Percentiles rank a stretch among this genome's conserved stretches.
These are phyloP conservation scores for Gymnorhina tibicen DNA, from an alignment of 2,113 vertebrate species.

Conservation along the genomic window DNA sequence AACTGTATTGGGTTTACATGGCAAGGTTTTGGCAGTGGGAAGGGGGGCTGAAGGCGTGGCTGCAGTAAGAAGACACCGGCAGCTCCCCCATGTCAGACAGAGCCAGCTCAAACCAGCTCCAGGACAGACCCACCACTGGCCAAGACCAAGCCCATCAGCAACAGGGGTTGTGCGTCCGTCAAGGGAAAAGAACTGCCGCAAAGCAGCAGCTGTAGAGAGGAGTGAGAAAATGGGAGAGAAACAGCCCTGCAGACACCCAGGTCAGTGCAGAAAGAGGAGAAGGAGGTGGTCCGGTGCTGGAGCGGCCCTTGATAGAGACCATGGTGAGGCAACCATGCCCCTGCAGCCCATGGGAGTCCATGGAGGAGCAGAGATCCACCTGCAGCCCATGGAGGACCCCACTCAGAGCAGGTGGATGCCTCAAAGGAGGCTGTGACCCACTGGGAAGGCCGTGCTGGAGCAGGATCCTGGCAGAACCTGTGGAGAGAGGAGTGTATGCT, in stretches of 20 bases:
- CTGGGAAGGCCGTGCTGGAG: neutral
- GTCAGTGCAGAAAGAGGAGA: neutral
- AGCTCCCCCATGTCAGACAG: rapidly evolving
- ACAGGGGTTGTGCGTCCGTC: rapidly evolving
- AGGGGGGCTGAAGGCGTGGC: neutral
- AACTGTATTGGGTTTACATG: neutral
- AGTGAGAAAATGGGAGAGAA: neutral
- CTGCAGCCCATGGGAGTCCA: neutral
- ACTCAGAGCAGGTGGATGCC: neutral
- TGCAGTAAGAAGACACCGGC: neutral
- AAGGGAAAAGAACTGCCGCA: neutral
- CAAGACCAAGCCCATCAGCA: rapidly evolving
- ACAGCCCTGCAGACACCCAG: neutral
- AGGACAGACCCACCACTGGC: rapidly evolving
- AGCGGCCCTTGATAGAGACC: rapidly evolving
- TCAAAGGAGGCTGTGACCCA: neutral
- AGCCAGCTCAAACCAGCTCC: neutral
- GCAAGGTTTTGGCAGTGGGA: neutral
- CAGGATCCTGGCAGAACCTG: neutral
- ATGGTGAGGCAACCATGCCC: neutral
- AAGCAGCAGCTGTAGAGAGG: neutral
- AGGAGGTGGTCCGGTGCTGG: rapidly evolving
- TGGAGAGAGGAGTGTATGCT: rapidly evolving
- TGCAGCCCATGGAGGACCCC: neutral
- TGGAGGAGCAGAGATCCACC: neutral